Base-by-base conservation (phyloP, 2,113 vertebrate species). In the Vulpes lagopus region DNA sequence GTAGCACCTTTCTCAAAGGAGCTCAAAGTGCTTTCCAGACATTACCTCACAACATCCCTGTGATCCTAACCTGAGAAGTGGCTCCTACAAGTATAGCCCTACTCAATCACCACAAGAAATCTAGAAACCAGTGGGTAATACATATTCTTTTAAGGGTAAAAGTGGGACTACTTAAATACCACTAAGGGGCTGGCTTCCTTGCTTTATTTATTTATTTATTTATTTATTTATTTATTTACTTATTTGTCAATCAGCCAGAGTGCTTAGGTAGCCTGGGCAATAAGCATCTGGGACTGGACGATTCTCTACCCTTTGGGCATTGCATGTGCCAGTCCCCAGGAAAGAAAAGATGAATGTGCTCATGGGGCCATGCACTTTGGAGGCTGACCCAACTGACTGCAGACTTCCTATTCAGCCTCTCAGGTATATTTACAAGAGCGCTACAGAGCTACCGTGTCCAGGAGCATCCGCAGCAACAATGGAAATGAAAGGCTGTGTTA, bases 1-100 rank as follows among this genome's bases (percentile, higher is more conserved):
- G 0, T 74, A 91, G 90, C 96, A 96, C 69, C 96, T 97, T 97
- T 35, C 96, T 97, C 96, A 86, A 32, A 97, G 96, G 97, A 97
- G 74, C 59, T 64, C 94, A 85, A 74, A 97, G 97, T 97, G 97
- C 97, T 98, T 97, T 90, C 81, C 97, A 98, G 98, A 97, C 96
- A 94, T 98, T 97, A 98, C 95, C 97, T 98, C 96, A 96, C 98
- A 96, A 17, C 80, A 91, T 64, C 65, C 96, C 87, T 87, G 84
- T 23, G 95, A 97, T 94, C 92, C 94, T 57, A 96, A 94, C 80
- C 76, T 88, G 90, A 97, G 87, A 97, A 89, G 94, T 16, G 90
- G 80, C 92, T 97, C 92, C 96, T 95, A 17, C 55, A 94, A 97
- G 74, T 82, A 76, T 5, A 1, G 23, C 23, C 55, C 81, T 94